Base-by-base conservation (phyloP, 2,888 invertebrate species). In the Clostera curtula region DNA sequence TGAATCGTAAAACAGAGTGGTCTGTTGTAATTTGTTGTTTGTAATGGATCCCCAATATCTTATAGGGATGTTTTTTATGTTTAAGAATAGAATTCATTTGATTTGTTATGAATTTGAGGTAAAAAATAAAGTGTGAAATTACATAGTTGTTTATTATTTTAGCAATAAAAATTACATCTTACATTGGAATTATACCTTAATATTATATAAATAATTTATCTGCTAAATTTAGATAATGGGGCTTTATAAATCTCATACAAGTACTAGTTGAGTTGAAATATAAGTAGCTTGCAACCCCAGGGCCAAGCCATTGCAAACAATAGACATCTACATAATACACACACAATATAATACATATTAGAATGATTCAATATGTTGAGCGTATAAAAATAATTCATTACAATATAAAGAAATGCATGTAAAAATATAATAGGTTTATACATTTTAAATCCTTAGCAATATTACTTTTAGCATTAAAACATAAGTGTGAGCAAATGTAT, bases 341-440 rank as follows among this genome's bases (percentile, higher is more conserved):
- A 68, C 72, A 72, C 61, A 73, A 66, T 64, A 43, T 70, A 67
- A 66, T 60, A 65, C 56, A 62, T 63, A 56, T 49, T 50, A 59
- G 51, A 50, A 56, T 56, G 37, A 43, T 49, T 53, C 31, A 54
- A 65, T 62, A 71, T 65, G 59, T 68, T 71, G 69, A 74, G 74
- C 68, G 31, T 79, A 79, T 66, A 79, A 79, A 82, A 79, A 80
- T 80, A 79, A 77, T 70, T 70, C 54, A 69, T 69, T 56, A 67
- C 55, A 66, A 69, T 72, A 58, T 75, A 80, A 79, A 75, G 77
- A 82, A 82, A 82, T 80, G 77, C 79, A 71, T 79, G 62, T 76
- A 77, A 75, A 79, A 77, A 77, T 76, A 74, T 69, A 50, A 56
- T 60, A 62, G 56, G 53, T 61, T 48, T 49, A 43, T 59, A 60